These are phyloP conservation scores for Hylia prasina DNA, from an alignment of 2,113 vertebrate genomes.

Conservation along the genomic window DNA sequence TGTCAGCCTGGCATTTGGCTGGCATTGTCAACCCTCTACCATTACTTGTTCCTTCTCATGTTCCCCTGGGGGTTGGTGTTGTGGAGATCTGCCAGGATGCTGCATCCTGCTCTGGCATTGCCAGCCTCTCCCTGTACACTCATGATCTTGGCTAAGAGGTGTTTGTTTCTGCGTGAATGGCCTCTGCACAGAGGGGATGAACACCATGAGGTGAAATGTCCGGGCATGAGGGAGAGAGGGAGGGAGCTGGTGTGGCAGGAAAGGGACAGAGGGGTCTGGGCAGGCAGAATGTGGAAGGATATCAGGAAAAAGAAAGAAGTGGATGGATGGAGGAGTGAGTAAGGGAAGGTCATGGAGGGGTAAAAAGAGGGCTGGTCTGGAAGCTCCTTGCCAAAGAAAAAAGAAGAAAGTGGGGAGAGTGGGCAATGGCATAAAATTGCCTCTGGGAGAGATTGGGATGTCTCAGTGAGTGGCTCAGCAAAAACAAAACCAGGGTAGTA, in stretches of 20 bases:
- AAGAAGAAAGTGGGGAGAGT: neutral
- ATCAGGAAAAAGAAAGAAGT: neutral
- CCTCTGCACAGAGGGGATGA: neutral
- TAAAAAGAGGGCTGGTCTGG: neutral
- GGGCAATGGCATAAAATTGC: neutral
- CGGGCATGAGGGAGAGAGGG: neutral
- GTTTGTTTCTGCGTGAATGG: neutral
- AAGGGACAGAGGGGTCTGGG: neutral
- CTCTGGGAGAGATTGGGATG: neutral
- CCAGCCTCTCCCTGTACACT: neutral
- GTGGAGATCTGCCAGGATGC: neutral
- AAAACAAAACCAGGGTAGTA: neutral
- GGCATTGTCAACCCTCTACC: too few species aligned
- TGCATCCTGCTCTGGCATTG: neutral
- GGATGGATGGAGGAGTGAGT: neutral
- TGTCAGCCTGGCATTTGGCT: neutral
- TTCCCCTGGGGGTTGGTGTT: neutral
- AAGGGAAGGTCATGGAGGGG: neutral
- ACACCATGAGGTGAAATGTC: neutral
- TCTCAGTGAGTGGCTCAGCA: neutral
- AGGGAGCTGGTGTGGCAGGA: neutral
- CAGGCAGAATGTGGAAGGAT: neutral
- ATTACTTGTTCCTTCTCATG: neutral
- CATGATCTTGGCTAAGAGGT: neutral
- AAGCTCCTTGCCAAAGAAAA: neutral